These are phyloP conservation scores for Halcyon chelicuti DNA, from an alignment of 2,797 vertebrate species.

Conservation along the genomic window DNA sequence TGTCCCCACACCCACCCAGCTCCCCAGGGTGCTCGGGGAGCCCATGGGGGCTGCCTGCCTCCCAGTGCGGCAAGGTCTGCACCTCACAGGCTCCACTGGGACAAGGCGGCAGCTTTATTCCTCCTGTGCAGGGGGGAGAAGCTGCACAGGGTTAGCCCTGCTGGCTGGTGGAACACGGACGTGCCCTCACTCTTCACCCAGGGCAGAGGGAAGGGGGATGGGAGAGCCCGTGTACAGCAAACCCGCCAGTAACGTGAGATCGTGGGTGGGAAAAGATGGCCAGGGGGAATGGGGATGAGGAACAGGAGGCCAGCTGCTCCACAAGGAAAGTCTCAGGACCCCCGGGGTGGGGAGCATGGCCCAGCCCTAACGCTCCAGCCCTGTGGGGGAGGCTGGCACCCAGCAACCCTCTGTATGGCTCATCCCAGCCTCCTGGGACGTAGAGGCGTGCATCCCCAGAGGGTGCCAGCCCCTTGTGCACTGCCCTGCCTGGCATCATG, in stretches of 20 bases:
- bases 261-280: background rate
- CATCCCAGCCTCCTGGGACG: background rate
- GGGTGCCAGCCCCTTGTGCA: background rate
- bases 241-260: background rate
- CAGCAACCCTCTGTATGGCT: background rate
- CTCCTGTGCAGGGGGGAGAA: background rate
- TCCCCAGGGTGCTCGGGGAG: background rate
- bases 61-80: fast-evolving
- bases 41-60: background rate
- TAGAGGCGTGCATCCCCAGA: background rate
- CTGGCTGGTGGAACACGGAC: background rate
- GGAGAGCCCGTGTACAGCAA: background rate
- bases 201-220: background rate
- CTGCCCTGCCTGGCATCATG: background rate
- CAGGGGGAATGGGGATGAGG: background rate
- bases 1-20: background rate
- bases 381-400: background rate
- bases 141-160: background rate
- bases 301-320: background rate
- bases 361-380: background rate
- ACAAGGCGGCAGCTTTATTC: background rate
- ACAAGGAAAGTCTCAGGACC: fast-evolving
- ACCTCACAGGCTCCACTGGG: background rate
- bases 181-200: background rate
- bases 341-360: background rate